Base-by-base conservation (phyloP, 2,888 invertebrate species). In the Nysson spinosus region DNA sequence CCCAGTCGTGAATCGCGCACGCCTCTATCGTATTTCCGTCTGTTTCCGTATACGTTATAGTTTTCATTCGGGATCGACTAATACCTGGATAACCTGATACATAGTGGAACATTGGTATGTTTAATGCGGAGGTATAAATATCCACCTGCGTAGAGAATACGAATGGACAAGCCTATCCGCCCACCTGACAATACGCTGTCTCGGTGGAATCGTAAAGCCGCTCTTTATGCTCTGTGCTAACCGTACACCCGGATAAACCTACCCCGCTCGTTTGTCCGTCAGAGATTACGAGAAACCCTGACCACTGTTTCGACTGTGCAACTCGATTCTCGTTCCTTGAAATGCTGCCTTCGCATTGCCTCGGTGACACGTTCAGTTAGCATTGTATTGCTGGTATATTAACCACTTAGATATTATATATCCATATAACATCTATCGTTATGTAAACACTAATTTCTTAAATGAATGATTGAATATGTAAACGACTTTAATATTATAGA, bases 141-240 rank as follows among this genome's bases (percentile, higher is more conserved):
- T 34, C 37, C 39, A 69, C 52, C 54, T 54, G 56, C 51, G 44
- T 28, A 14, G 37, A 19, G 50, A 42, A 55, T 26, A 40, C 43
- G 30, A 24, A 58, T 51, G 51, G 65, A 43, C 57, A 58, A 43
- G 50, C 67, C 65, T 64, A 63, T 69, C 72, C 73, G 69, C 56
- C 65, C 66, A 77, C 73, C 69, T 73, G 78, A 72, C 75, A 66
- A 71, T 71, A 62, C 70, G 56, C 57, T 56, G 67, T 67, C 70
- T 69, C 69, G 62, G 50, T 61, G 61, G 69, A 65, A 76, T 75
- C 74, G 71, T 72, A 70, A 78, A 78, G 60, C 69, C 49, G 58
- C 69, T 69, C 68, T 78, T 77, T 73, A 68, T 62, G 64, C 64
- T 34, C 47, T 35, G 32, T 12, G 51, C 49, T 35, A 51, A 46